Evolutionary conservation across 2,797 vertebrate genomes (phyloP).

Genomic region (Gymnothorax reevesii): DNA sequence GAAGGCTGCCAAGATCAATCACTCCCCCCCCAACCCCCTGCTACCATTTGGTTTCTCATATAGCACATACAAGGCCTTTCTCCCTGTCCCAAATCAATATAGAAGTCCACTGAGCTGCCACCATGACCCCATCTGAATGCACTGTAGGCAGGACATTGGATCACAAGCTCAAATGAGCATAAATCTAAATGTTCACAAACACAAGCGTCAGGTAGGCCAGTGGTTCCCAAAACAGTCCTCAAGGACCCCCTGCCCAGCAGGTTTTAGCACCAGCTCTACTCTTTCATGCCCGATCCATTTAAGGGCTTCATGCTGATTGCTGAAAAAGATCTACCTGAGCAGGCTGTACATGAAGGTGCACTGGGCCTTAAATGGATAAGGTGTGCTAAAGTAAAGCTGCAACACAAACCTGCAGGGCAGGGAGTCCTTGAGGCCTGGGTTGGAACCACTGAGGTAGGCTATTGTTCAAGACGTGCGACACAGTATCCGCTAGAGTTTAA

Average conservation of each 20-base stretch:
- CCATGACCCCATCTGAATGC: background rate
- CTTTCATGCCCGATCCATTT: too few species aligned
- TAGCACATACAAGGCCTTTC: slow-evolving; percentile 48
- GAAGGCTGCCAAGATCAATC: background rate
- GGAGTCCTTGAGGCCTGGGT: too few species aligned
- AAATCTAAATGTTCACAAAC: background rate
- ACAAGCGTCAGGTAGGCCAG: background rate
- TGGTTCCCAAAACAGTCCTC: too few species aligned
- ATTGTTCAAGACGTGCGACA: background rate
- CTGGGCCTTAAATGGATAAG: too few species aligned
- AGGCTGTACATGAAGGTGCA: too few species aligned
- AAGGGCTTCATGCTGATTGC: too few species aligned
- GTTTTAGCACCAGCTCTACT: too few species aligned
- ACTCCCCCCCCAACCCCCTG: slow-evolving; percentile 22
- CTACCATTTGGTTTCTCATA: slow-evolving; percentile 24
- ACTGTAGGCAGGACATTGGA: background rate
- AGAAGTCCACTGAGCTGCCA: slow-evolving; percentile 37
- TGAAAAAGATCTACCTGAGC: too few species aligned
- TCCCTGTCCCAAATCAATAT: slow-evolving; percentile 44
- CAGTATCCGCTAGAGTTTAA: background rate
- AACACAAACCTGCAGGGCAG: too few species aligned
- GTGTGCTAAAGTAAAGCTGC: too few species aligned
- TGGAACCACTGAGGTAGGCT: too few species aligned
- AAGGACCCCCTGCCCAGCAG: too few species aligned
- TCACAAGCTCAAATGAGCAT: background rate